These are phyloP conservation scores for Nesidiocoris tenuis DNA, from an alignment of 2,888 invertebrate species.

Conservation along the genomic window DNA sequence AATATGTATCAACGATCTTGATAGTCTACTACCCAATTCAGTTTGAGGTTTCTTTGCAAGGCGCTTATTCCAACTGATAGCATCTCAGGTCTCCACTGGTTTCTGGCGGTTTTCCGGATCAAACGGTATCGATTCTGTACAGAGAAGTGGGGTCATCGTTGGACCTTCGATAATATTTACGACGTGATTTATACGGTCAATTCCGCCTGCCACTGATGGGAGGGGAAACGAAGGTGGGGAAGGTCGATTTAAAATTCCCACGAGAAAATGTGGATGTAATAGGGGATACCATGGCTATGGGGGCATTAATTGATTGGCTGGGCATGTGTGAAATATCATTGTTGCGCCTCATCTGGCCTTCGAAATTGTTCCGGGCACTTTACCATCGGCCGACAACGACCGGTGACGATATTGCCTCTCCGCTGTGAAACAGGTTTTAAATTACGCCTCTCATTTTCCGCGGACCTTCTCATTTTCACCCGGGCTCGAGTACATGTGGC, in stretches of 20 bases:
- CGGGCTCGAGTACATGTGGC: no score
- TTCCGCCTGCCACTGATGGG: background rate
- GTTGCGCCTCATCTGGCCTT: background rate
- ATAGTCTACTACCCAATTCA: no score
- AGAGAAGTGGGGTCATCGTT: background rate
- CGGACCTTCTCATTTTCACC: no score
- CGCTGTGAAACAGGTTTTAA: no score
- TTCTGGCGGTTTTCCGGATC: background rate
- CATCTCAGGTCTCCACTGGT: background rate
- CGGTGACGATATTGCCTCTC: background rate
- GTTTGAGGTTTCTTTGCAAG: no score
- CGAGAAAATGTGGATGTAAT: background rate
- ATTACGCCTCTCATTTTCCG: no score
- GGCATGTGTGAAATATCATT: slow-evolving; percentile 15
- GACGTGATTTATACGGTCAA: background rate
- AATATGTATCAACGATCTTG: no score
- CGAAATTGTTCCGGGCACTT: background rate
- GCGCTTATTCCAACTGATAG: no score
- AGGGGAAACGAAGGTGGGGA: background rate
- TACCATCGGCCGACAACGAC: background rate
- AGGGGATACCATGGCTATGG: background rate
- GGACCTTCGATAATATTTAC: background rate
- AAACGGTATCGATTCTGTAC: background rate
- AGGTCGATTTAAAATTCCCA: background rate
- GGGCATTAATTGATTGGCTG: slow-evolving; percentile 6